Base-by-base conservation (phyloP, 35 echinoderm and acorn worm genomes). In the Holothuria glaberrima region DNA sequence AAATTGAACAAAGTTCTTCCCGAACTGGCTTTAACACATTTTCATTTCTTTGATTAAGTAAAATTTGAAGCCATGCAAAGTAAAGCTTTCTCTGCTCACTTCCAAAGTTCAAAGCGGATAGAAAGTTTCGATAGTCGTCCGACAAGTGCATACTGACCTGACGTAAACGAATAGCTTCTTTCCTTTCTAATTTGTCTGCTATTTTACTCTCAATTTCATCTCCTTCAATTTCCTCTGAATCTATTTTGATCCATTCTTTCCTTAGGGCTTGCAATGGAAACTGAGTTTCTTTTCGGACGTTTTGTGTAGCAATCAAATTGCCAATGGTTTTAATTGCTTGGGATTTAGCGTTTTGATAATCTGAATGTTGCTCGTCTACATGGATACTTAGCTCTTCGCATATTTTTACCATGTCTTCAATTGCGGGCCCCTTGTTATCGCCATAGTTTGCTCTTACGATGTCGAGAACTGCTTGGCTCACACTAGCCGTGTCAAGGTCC, bases 211-310 rank as follows among this genome's bases (percentile, higher is more conserved):
- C 80, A 30, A 84, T 33, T 24, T 27, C 59, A 20, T 84, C 54
- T 59, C 21, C 80, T 30, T 46, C 57, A 18, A 84, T 59, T 22
- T 62, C 18, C 56, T 59, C 80, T 22, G 10, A 28, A 57, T 84
- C 59, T 21, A 84, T 33, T 64, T 24, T 29, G 1, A 84, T 56
- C 80, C 80, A 84, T 31, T 84, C 27, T 33, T 61, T 84, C 57
- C 80, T 32, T 24, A 84, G 80, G 0, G 52, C 30, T 30, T 84
- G 80, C 7, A 84, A 32, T 61, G 80, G 80, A 61, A 84, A 84
- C 58, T 25, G 25, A 12, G 56, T 56, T 17, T 84, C 26, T n/a
- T 61, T 59, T 22, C 13, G 22, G n/a, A 18, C 27, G 3, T 56
- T 0, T 32, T 33, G 7, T 26, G 44, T 19, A 6, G 0, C 19